phyloP scores from a whole-genome alignment of 2,797 vertebrate genomes.

The Coendou prehensilis region DNA sequence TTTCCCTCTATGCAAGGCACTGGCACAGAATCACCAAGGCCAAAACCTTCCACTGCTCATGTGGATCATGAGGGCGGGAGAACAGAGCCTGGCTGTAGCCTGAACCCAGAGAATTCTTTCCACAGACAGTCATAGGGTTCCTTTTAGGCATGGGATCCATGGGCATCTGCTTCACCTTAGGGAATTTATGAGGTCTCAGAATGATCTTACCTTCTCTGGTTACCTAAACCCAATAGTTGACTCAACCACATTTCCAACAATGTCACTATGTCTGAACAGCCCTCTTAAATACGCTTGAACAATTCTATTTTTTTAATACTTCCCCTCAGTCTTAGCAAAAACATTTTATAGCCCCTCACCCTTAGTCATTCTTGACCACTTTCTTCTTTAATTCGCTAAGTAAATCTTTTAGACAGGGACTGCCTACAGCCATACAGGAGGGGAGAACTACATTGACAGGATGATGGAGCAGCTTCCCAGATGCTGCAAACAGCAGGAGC shows the following conservation, averaged over 20 bases:
- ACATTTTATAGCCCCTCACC: neutral
- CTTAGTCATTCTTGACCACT: constrained; percentile 20
- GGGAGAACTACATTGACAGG: neutral
- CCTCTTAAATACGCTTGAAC: neutral
- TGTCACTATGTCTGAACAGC: neutral
- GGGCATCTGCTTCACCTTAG: neutral
- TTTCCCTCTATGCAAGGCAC: neutral
- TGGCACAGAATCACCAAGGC: neutral
- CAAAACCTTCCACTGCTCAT: neutral
- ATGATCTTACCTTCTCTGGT: constrained; percentile 48
- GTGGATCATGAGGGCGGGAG: neutral
- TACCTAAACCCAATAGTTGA: constrained; percentile 49
- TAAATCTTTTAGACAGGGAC: neutral
- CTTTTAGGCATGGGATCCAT: constrained; percentile 58
- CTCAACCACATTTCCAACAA: neutral
- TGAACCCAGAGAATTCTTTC: constrained; percentile 60
- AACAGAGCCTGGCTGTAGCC: neutral
- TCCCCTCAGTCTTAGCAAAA: constrained; percentile 23
- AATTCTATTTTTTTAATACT: neutral
- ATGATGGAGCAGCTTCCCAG: neutral
- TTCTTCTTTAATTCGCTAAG: constrained; percentile 47
- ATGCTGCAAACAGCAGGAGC: neutral
- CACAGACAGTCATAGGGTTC: constrained; percentile 57
- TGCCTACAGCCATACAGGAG: constrained; percentile 14
- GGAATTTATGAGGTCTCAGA: constrained; percentile 26